phyloP scores from a whole-genome alignment of 2,113 vertebrate species.

The Morone chrysops region DNA sequence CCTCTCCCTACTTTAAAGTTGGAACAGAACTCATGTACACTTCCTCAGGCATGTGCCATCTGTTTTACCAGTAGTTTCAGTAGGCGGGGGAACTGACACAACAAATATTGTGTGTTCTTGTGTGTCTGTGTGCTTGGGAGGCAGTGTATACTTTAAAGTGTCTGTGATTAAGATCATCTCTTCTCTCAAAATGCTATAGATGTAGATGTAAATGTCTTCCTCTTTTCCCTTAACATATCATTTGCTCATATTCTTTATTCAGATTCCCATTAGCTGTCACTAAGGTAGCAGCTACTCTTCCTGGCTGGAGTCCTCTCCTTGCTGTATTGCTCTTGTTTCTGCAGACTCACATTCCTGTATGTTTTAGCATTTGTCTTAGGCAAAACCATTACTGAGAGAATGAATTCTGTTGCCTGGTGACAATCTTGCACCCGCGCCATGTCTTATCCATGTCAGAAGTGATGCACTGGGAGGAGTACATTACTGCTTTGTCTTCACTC shows the following conservation, averaged over 20 bases:
- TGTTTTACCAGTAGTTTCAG: constrained; percentile 60
- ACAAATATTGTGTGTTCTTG: constrained; percentile 45
- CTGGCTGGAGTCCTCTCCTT: not conserved
- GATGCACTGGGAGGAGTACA: constrained; percentile 56
- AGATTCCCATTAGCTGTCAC: too few species aligned
- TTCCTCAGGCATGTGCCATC: constrained; percentile 75
- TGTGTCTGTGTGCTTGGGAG: constrained; percentile 9
- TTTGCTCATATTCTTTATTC: constrained; percentile 9
- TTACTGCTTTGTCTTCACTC: constrained; percentile 56
- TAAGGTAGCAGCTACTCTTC: too few species aligned
- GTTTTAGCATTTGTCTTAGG: constrained; percentile 46
- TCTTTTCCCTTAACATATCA: constrained; percentile 40
- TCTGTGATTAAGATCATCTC: constrained; percentile 29
- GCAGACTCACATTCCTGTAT: constrained; percentile 31
- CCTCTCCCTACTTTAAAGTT: constrained; percentile 43
- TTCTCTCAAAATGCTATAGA: constrained; percentile 18
- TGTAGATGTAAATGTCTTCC: not conserved
- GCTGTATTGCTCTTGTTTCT: constrained; percentile 21
- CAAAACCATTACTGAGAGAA: constrained; percentile 40
- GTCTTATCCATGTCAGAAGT: constrained; percentile 56
- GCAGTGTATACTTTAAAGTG: constrained; percentile 15
- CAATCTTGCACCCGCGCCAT: constrained; percentile 44
- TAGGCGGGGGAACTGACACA: constrained; percentile 59
- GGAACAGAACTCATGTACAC: constrained; percentile 55
- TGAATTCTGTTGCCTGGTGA: constrained; percentile 62